phyloP scores from a whole-genome alignment of 2,888 invertebrate genomes.

The Halocaridina rubra region DNA sequence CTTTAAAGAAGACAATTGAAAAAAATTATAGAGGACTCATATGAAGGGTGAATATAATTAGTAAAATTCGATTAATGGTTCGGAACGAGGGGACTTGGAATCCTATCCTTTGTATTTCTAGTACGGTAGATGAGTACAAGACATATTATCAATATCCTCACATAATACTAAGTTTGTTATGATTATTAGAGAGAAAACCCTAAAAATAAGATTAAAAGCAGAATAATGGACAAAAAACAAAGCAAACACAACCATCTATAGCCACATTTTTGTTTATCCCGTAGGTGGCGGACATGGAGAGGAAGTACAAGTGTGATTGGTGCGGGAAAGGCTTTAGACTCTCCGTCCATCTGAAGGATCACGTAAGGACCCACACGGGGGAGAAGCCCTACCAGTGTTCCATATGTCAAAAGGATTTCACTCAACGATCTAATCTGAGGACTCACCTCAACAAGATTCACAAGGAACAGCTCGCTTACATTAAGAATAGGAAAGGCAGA shows the following conservation, averaged over 20 bases:
- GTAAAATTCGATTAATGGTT: too few relatives aligned
- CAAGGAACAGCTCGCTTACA: conserved; percentile 60
- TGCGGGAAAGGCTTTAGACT: conserved; percentile 63
- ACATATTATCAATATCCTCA: too few relatives aligned
- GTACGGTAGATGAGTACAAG: too few relatives aligned
- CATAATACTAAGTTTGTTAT: too few relatives aligned
- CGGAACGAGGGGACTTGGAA: too few relatives aligned
- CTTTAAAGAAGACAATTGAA: too few relatives aligned
- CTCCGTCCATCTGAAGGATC: conserved; percentile 63
- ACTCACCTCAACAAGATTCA: conserved; percentile 62
- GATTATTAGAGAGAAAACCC: too few relatives aligned
- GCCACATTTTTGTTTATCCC: conserved; percentile 56
- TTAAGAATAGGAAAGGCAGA: conserved; percentile 49
- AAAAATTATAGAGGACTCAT: too few relatives aligned
- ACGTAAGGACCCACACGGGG: conserved; percentile 61
- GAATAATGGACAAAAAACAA: too few relatives aligned
- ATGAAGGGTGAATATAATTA: too few relatives aligned
- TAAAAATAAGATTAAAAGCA: too few relatives aligned
- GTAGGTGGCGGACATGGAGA: conserved; percentile 62
- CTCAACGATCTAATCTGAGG: conserved; percentile 61
- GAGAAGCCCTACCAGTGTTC: conserved; percentile 62
- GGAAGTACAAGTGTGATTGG: conserved; percentile 63
- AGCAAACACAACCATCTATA: conserved; percentile 56
- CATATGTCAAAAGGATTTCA: conserved; percentile 62
- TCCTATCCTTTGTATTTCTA: too few relatives aligned